A percentile compares a stretch with the other conserved stretches of the same genome.
These are phyloP conservation scores for Perognathus longimembris DNA, from an alignment of 2,113 vertebrate species.

Conservation along the genomic window DNA sequence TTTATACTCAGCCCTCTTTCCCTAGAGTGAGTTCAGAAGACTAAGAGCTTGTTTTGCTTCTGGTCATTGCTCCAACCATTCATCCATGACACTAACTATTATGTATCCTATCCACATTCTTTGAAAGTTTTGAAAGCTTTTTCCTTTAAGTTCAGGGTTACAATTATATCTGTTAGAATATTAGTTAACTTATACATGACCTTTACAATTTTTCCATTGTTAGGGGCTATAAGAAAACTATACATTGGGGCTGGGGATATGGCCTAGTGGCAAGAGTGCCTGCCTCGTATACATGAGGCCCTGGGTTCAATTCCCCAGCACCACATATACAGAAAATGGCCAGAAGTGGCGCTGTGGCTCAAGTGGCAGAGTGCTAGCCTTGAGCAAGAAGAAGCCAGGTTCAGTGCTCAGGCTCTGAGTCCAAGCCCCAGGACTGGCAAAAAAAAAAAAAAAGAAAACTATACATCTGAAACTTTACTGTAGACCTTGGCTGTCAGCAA, in stretches of 20 bases:
- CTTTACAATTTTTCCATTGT: constrained; percentile 24
- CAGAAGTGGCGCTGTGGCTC: no score
- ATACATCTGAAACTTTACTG: constrained; percentile 72
- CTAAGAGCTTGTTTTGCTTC: accelerated
- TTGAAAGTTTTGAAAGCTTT: constrained; percentile 74
- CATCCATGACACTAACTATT: background rate
- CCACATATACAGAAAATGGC: no score
- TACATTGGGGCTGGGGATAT: no score
- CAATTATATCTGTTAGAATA: constrained; percentile 77
- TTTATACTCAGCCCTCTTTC: background rate
- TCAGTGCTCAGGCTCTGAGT: no score
- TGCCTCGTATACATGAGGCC: no score
- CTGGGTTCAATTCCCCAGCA: no score
- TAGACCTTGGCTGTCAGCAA: constrained; percentile 73
- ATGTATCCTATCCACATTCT: constrained; percentile 50
- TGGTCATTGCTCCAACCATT: no score
- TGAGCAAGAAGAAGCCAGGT: no score
- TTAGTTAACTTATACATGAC: constrained; percentile 68
- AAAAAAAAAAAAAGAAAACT: no score
- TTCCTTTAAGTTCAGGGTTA: constrained; percentile 78
- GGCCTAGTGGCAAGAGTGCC: no score
- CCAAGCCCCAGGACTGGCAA: no score
- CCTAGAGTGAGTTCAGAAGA: background rate
- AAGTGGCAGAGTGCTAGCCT: no score
- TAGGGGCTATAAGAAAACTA: constrained; percentile 75